These are phyloP conservation scores for Addax nasomaculatus DNA, from an alignment of 2,113 vertebrate genomes.

Conservation along the genomic window DNA sequence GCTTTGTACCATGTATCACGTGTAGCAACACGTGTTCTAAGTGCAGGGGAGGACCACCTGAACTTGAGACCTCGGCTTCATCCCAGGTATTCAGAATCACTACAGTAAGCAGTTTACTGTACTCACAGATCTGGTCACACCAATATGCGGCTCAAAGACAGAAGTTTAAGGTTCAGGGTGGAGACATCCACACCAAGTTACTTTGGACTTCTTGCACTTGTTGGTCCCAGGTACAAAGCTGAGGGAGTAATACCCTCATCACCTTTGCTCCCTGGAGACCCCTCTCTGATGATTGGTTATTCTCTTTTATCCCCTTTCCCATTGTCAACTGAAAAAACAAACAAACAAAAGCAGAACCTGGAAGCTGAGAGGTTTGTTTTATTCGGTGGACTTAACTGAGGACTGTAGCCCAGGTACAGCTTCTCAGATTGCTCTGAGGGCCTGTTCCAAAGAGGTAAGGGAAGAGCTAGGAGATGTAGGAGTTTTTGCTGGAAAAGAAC, in stretches of 20 bases:
- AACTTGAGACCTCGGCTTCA: neutral
- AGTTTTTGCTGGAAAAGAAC: neutral
- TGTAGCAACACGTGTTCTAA: neutral
- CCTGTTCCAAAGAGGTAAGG: neutral
- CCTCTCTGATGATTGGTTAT: neutral
- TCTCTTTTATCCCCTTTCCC: neutral
- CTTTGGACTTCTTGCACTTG: neutral
- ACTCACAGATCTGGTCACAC: neutral
- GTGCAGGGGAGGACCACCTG: neutral
- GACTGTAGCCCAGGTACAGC: neutral
- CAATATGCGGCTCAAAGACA: neutral
- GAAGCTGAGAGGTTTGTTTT: neutral
- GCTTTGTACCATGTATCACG: neutral
- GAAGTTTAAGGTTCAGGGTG: neutral
- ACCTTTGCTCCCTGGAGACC: neutral
- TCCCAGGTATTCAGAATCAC: neutral
- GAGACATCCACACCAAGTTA: too few species aligned
- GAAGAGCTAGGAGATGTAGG: neutral
- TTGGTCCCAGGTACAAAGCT: neutral
- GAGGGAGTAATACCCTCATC: neutral
- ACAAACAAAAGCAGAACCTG: neutral
- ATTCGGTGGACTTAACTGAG: neutral
- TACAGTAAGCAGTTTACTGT: rapidly evolving
- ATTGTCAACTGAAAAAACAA: neutral
- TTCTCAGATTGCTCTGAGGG: neutral